Evolutionary conservation across 2,888 invertebrate species (phyloP).

Genomic region (Leptopilina drosophilae): DNA sequence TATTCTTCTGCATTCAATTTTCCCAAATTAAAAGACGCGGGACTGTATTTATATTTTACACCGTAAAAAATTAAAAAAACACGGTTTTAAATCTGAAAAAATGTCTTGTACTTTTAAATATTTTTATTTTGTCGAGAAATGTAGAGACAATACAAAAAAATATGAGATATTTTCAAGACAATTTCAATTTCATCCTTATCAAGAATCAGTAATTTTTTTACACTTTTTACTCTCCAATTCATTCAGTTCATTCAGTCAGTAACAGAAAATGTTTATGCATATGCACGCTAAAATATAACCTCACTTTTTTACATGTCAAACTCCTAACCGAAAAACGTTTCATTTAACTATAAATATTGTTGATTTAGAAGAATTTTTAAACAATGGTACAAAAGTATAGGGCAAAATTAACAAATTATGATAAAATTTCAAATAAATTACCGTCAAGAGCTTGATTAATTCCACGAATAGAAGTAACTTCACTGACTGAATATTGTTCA

Average conservation of each 20-base stretch:
- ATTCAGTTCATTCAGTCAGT: too few relatives aligned
- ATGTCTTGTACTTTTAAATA: too few relatives aligned
- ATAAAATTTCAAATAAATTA: conserved; percentile 33
- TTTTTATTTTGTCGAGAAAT: too few relatives aligned
- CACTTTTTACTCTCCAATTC: too few relatives aligned
- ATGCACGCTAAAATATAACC: conserved; percentile 15
- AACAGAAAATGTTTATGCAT: too few relatives aligned
- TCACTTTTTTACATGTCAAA: not conserved
- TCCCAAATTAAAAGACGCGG: not conserved
- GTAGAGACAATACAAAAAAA: too few relatives aligned
- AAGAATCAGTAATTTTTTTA: too few relatives aligned
- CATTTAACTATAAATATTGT: not conserved
- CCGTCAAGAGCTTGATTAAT: conserved; percentile 48
- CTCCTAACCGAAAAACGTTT: not conserved
- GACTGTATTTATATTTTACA: not conserved
- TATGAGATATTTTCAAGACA: too few relatives aligned
- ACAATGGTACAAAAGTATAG: not conserved
- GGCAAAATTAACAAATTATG: not conserved
- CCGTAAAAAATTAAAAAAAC: too few relatives aligned
- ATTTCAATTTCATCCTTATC: too few relatives aligned
- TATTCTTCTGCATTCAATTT: not conserved
- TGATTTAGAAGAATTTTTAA: not conserved
- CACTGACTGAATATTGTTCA: conserved; percentile 51
- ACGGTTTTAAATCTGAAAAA: too few relatives aligned
- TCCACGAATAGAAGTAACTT: conserved; percentile 44